Evolutionary conservation across 2,113 vertebrate genomes (phyloP).

Genomic region (Leiothrix lutea): DNA sequence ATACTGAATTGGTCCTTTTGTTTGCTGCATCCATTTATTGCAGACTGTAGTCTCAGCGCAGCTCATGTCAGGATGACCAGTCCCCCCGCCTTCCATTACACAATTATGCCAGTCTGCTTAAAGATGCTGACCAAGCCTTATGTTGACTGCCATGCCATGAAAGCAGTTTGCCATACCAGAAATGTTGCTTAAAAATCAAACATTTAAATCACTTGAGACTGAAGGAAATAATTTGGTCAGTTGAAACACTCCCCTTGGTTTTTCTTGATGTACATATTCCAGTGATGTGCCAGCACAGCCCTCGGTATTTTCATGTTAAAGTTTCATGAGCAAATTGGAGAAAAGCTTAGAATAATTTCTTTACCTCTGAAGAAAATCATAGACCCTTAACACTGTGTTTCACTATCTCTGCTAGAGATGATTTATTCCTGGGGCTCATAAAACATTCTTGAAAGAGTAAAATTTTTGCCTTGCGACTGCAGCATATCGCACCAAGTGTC

Average conservation of each 20-base stretch:
- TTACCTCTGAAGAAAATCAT: conserved; percentile 21
- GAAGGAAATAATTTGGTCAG: not conserved
- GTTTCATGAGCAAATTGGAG: conserved; percentile 20
- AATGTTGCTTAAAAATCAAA: conserved; percentile 17
- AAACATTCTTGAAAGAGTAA: conserved; percentile 51
- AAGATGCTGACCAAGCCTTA: not conserved
- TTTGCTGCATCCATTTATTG: not conserved
- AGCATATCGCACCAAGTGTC: conserved; percentile 23
- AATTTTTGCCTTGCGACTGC: conserved; percentile 35
- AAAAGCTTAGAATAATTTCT: conserved; percentile 45
- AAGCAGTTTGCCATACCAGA: not conserved
- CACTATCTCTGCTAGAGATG: conserved; percentile 9
- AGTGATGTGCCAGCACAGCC: accelerated
- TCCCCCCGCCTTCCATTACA: not conserved
- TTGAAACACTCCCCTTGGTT: not conserved
- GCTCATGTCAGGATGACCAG: not conserved
- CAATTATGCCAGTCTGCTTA: not conserved
- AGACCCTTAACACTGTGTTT: conserved; percentile 26
- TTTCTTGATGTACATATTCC: not conserved
- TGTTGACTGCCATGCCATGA: not conserved
- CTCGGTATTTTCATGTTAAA: conserved; percentile 6
- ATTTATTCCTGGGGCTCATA: conserved; percentile 47
- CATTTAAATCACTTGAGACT: conserved; percentile 24
- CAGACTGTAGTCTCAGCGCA: not conserved
- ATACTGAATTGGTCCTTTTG: not conserved